Percentiles rank a stretch among this genome's conserved stretches.
Conservation (phyloP, 2,888 invertebrate species). For the Hirtodrosophila cameraria region DNA sequence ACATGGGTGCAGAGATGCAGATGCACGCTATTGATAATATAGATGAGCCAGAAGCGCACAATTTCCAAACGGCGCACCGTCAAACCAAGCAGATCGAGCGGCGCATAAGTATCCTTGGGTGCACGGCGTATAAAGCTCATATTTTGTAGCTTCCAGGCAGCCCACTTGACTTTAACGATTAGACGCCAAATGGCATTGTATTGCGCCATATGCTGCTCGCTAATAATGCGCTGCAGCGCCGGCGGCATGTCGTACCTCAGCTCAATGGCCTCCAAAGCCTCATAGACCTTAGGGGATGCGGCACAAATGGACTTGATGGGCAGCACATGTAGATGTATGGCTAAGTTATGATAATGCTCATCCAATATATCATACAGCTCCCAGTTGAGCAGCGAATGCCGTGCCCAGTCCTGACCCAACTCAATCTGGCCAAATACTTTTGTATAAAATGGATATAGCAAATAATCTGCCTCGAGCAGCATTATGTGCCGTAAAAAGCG, state of each 20-base stretch:
- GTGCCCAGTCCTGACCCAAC: conserved; percentile 84
- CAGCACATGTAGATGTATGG: conserved; percentile 73
- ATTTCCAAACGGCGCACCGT: conserved; percentile 85
- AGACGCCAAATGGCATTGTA: conserved; percentile 85
- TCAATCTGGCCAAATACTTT: conserved; percentile 85
- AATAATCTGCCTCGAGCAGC: conserved; percentile 85
- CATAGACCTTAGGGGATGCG: conserved; percentile 74
- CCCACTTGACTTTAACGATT: conserved; percentile 86
- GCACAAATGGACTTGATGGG: conserved; percentile 59
- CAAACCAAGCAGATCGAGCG: conserved; percentile 77
- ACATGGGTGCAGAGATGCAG: conserved; percentile 85
- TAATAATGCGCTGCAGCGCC: conserved; percentile 78
- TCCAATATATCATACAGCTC: conserved; percentile 85
- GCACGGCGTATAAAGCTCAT: conserved; percentile 82
- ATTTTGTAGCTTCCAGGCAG: conserved; percentile 85
- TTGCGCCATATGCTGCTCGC: conserved; percentile 59
- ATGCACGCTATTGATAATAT: conserved; percentile 85
- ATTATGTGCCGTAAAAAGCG: conserved; percentile 85
- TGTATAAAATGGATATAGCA: conserved; percentile 85
- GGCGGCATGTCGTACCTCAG: conserved; percentile 75
- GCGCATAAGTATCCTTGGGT: conserved; percentile 63
- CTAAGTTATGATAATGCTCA: conserved; percentile 82
- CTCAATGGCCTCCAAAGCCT: conserved; percentile 78
- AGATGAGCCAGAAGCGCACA: conserved; percentile 85
- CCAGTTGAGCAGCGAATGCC: conserved; percentile 83